Conservation (phyloP, 2,113 vertebrate species). For the Upupa epops region DNA sequence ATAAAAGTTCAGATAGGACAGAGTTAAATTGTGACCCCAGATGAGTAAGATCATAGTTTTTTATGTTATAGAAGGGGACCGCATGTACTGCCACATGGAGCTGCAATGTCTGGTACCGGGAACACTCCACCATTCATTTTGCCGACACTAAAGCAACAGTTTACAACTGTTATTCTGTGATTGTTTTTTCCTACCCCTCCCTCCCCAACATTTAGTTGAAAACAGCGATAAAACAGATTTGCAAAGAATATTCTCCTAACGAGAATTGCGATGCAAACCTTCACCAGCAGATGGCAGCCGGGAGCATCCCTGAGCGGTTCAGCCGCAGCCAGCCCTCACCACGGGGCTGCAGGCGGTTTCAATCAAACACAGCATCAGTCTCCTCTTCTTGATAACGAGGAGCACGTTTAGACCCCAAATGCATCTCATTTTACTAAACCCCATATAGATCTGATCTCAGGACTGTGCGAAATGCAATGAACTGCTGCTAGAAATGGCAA, state of each 20-base stretch:
- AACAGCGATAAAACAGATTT: rapidly evolving
- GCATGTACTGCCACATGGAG: neutral
- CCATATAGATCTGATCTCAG: neutral
- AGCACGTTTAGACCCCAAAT: neutral
- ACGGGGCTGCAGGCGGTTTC: neutral
- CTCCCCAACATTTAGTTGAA: rapidly evolving
- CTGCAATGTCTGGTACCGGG: neutral
- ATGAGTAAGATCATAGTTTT: neutral
- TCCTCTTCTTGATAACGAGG: neutral
- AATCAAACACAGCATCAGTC: neutral
- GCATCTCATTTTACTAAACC: neutral
- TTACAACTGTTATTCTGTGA: neutral
- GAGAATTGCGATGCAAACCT: neutral
- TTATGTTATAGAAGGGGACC: rapidly evolving
- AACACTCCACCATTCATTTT: neutral
- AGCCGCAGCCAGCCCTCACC: neutral
- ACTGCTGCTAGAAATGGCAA: neutral
- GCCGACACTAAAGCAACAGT: neutral
- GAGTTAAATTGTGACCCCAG: neutral
- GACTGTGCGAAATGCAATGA: neutral
- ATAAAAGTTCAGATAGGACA: neutral
- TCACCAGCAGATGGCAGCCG: conserved; percentile 46
- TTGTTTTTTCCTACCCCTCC: no score
- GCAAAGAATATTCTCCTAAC: neutral
- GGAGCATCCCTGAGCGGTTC: neutral